Percentiles rank a stretch among this genome's conserved stretches.
Conservation (phyloP, 2,113 vertebrate species). For the Rhabdornis inornatus region DNA sequence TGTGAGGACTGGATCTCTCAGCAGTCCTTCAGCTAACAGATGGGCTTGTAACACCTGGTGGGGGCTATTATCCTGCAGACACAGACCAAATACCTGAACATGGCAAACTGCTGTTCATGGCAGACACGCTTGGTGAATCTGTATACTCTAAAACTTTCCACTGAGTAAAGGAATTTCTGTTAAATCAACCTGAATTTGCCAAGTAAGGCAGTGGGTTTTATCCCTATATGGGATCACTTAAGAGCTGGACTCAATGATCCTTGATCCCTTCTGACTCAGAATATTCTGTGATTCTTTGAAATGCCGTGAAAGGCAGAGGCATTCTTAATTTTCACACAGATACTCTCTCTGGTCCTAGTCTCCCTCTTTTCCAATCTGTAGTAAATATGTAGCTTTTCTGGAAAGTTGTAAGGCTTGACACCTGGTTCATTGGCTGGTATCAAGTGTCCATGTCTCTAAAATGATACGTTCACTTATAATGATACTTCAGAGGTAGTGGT, state of each 20-base stretch:
- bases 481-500: neutral
- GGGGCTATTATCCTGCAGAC: neutral
- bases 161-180: neutral
- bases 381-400: neutral
- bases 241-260: too few species aligned
- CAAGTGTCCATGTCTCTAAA: neutral
- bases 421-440: neutral
- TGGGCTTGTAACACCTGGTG: neutral
- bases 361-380: neutral
- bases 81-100: neutral
- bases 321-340: neutral
- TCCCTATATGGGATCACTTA: neutral
- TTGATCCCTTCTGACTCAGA: neutral
- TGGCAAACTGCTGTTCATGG: neutral
- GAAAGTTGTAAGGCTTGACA: neutral
- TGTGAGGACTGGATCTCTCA: neutral
- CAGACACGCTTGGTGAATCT: neutral
- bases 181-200: neutral
- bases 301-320: neutral
- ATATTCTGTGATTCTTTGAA: neutral
- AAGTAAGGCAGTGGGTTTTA: neutral
- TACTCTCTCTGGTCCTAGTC: neutral
- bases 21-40: neutral
- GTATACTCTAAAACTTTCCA: neutral
- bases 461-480: neutral